phyloP scores from a whole-genome alignment of 2,113 vertebrate genomes.

The Gallinago media region DNA sequence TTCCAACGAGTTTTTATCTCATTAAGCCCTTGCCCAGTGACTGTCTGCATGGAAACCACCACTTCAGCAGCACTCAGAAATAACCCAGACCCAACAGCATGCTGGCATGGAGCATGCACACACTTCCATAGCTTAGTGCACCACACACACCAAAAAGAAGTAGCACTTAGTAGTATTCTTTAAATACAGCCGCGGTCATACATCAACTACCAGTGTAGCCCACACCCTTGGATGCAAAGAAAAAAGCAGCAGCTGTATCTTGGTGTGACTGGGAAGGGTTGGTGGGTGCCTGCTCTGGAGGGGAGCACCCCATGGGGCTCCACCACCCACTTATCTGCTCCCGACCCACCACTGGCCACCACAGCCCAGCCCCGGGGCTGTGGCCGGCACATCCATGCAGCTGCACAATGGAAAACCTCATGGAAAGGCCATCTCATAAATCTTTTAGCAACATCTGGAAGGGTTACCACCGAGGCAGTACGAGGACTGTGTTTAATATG shows the following conservation, averaged over 20 bases:
- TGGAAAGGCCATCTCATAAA: not conserved
- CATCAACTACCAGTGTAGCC: rapidly evolving
- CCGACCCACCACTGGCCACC: not conserved
- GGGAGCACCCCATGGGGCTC: not conserved
- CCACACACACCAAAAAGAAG: not conserved
- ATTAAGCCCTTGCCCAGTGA: not conserved
- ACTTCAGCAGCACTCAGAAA: not conserved
- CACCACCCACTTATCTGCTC: not conserved
- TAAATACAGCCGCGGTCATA: not conserved
- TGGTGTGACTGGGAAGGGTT: rapidly evolving
- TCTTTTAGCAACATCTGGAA: slow-evolving; percentile 33
- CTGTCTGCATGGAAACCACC: not conserved
- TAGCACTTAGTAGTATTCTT: not conserved
- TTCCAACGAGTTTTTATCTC: not conserved
- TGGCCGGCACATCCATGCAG: not conserved
- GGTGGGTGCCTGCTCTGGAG: not conserved
- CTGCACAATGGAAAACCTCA: not conserved
- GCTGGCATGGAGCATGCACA: slow-evolving; percentile 20
- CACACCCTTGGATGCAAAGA: not conserved
- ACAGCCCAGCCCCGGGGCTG: not conserved
- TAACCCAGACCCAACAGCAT: not conserved
- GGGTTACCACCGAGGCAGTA: not conserved
- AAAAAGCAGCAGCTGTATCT: not conserved
- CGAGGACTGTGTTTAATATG: slow-evolving; percentile 29
- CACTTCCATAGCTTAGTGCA: not conserved